phyloP scores from a whole-genome alignment of 1,140 invertebrate genomes.

The Drosophila pachea region DNA sequence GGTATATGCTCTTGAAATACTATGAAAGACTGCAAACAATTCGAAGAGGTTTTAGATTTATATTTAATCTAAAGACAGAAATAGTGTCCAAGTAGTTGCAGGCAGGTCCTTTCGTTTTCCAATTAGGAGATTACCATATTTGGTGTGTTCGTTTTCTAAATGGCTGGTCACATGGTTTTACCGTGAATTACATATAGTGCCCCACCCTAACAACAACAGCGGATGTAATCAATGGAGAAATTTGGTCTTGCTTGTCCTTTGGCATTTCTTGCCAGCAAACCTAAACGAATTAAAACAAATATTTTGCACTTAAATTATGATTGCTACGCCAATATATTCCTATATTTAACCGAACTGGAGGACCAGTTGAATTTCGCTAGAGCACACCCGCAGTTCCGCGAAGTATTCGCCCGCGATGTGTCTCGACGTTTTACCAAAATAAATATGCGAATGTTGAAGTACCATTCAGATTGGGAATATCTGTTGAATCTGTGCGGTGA shows the following conservation, averaged over 20 bases:
- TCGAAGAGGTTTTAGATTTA: neutral
- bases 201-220: neutral
- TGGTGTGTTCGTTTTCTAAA: neutral
- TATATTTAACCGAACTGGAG: conserved; percentile 44
- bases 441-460: conserved; percentile 46
- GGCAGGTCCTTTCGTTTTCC: too few species aligned
- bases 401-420: conserved; percentile 29
- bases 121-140: neutral
- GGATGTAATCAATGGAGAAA: conserved; percentile 46
- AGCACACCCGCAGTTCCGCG: conserved; percentile 40
- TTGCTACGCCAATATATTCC: conserved; percentile 52
- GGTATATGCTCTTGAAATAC: conserved; percentile 66
- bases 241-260: conserved; percentile 50
- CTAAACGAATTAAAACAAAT: conserved; percentile 17
- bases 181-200: neutral
- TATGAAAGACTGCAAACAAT: conserved; percentile 49
- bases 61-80: neutral
- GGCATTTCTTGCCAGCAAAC: conserved; percentile 44
- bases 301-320: conserved; percentile 65
- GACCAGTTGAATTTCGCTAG: conserved; percentile 57
- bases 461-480: conserved; percentile 49
- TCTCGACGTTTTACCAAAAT: conserved; percentile 38
- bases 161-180: conserved; percentile 12
- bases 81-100: too few species aligned
- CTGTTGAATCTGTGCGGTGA: conserved; percentile 45